These are phyloP conservation scores for Stichopus chloronotus DNA, from an alignment of 35 echinoderm and acorn worm species.

Conservation along the genomic window DNA sequence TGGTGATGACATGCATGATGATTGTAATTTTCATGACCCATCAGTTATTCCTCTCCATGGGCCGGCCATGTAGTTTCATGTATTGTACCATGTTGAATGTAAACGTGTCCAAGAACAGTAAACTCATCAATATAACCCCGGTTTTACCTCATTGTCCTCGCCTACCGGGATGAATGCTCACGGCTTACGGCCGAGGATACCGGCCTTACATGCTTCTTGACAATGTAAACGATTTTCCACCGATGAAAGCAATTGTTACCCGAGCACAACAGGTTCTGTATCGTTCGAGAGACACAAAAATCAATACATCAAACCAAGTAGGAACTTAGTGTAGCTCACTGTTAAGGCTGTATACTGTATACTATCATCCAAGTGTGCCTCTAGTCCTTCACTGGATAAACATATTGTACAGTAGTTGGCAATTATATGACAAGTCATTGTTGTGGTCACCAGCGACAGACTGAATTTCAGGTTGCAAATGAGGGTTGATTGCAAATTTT, in stretches of 20 bases:
- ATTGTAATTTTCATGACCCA: too few relatives aligned
- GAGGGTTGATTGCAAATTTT: too few relatives aligned
- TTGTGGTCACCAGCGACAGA: too few relatives aligned
- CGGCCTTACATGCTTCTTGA: background rate
- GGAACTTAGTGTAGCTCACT: background rate
- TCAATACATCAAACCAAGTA: background rate
- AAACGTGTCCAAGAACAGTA: background rate
- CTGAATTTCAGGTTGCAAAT: too few relatives aligned
- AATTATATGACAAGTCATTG: too few relatives aligned
- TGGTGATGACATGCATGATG: too few relatives aligned
- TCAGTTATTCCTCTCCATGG: too few relatives aligned
- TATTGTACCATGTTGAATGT: background rate
- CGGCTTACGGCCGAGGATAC: background rate
- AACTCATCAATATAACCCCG: background rate
- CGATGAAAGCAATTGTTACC: background rate
- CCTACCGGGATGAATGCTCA: background rate
- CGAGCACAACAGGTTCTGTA: conserved; percentile 36
- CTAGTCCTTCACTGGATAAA: too few relatives aligned
- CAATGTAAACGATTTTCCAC: conserved; percentile 33
- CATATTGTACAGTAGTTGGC: too few relatives aligned
- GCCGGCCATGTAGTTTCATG: too few relatives aligned
- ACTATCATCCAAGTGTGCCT: too few relatives aligned
- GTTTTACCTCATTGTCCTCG: background rate
- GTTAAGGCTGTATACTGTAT: too few relatives aligned
- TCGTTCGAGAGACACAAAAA: background rate